Conservation (phyloP, 2,113 vertebrate genomes). For the Embiotoca jacksoni region DNA sequence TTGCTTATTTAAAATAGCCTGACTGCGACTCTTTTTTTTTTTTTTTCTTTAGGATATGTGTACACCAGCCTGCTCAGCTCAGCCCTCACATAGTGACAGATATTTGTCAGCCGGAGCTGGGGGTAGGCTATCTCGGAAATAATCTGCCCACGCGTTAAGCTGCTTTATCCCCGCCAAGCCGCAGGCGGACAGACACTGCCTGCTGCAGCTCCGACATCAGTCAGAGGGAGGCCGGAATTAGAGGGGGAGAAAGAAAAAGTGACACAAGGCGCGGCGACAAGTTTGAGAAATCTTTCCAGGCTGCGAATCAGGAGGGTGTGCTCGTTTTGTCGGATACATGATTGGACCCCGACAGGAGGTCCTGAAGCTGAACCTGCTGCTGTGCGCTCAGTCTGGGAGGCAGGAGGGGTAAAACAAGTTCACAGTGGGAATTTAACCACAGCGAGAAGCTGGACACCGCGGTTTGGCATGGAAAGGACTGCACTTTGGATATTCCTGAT, state of each 20-base stretch:
- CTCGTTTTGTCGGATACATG: slow-evolving; percentile 10
- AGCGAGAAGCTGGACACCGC: slow-evolving; percentile 65
- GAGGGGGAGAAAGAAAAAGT: slow-evolving; percentile 42
- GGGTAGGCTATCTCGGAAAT: slow-evolving; percentile 77
- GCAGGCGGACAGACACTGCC: slow-evolving; percentile 36
- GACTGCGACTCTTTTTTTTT: slow-evolving; percentile 19
- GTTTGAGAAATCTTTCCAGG: slow-evolving; percentile 5
- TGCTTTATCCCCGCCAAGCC: slow-evolving; percentile 77
- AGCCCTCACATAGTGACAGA: slow-evolving; percentile 44
- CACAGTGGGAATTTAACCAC: slow-evolving; percentile 58
- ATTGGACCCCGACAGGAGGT: slow-evolving; percentile 19
- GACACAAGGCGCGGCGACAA: slow-evolving; percentile 24
- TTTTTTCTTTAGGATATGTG: background rate
- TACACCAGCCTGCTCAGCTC: slow-evolving; percentile 25
- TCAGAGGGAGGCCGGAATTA: slow-evolving; percentile 27
- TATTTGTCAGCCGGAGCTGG: slow-evolving; percentile 52
- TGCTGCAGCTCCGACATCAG: slow-evolving; percentile 44
- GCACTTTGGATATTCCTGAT: slow-evolving; percentile 76
- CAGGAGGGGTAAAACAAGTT: slow-evolving; percentile 36
- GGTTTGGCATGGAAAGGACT: slow-evolving; percentile 69
- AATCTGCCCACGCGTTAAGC: slow-evolving; percentile 82
- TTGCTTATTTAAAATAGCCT: slow-evolving; percentile 29
- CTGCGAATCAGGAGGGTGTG: background rate
- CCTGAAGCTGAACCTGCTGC: slow-evolving; percentile 44
- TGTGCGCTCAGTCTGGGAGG: slow-evolving; percentile 15